Conservation (phyloP, 2,888 invertebrate species). For the Volucella inanis region DNA sequence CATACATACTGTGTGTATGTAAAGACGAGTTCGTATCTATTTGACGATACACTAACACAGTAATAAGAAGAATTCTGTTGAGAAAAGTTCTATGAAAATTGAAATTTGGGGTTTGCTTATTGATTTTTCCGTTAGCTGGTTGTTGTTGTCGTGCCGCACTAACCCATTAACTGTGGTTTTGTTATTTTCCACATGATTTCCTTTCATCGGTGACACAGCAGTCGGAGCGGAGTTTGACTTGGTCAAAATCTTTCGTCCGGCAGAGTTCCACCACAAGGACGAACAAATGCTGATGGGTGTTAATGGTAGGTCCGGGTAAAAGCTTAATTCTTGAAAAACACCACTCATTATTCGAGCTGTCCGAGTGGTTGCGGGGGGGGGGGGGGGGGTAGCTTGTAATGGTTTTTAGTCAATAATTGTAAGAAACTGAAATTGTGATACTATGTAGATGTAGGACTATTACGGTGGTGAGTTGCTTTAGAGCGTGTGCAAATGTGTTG, state of each 20-base stretch:
- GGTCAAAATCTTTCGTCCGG: no score
- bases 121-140: slow-evolving; percentile 61
- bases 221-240: slow-evolving; percentile 13
- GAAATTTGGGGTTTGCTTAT: slow-evolving; percentile 64
- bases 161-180: slow-evolving; percentile 72
- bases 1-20: neutral
- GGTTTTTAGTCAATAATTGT: slow-evolving; percentile 25
- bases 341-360: neutral
- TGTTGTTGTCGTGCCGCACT: slow-evolving; percentile 42
- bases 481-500: no score
- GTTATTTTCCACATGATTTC: slow-evolving; percentile 72
- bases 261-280: no score
- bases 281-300: no score
- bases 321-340: slow-evolving; percentile 33
- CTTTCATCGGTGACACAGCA: slow-evolving; percentile 29
- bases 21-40: neutral
- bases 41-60: neutral
- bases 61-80: neutral
- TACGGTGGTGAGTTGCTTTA: no score
- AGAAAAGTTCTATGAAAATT: slow-evolving; percentile 59
- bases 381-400: neutral
- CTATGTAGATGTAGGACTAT: no score
- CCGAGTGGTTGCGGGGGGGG: no score
- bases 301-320: slow-evolving; percentile 1
- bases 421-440: neutral